Base-by-base conservation (phyloP, 2,888 invertebrate genomes). In the Salticus scenicus region DNA sequence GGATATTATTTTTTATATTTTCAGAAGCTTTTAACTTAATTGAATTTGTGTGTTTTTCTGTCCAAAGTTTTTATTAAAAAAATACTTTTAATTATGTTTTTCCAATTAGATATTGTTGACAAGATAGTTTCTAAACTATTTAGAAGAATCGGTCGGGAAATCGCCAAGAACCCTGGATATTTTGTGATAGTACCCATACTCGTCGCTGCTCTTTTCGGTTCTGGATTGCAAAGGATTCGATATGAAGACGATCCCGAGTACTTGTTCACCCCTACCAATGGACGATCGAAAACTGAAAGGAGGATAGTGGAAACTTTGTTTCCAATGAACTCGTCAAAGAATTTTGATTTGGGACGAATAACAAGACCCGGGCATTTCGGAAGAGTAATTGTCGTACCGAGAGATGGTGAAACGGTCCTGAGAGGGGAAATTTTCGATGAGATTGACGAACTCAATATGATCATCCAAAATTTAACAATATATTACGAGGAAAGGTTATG, bases 221-320 rank as follows among this genome's bases (percentile, higher is more conserved):
- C 97, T 30, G 97, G 97, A 75, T 96, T 95, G 91, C 97, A 97
- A 92, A 93, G 94, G 91, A 93, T 97, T 84, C 93, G 95, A 91
- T 97, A 96, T 92, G 96, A 97, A 92, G 97, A 97, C 92, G 97
- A 97, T 91, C 97, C 97, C 0, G 97, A 97, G 91, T 97, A 97
- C 92, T 93, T 97, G 33, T 97, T 97, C 92, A 96, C 96, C 33
- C 97, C 97, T 0, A 93, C 96, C 88, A 95, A 95, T 89, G 97
- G 97, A 0, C 95, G 95, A 89, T 96, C 91, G 30, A 90, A 90
- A 88, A 83, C 88, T 47, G 97, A 97, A 90, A 93, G 97, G 89
- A 94, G 94, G 31, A 94, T 96, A 74, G 96, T 96, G 14, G 97
- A 97, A 90, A 93, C 94, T 88, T 93, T 94, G 90, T 97, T 97